Conservation (phyloP, 2,797 vertebrate species). For the Dendrocincla fuliginosa region DNA sequence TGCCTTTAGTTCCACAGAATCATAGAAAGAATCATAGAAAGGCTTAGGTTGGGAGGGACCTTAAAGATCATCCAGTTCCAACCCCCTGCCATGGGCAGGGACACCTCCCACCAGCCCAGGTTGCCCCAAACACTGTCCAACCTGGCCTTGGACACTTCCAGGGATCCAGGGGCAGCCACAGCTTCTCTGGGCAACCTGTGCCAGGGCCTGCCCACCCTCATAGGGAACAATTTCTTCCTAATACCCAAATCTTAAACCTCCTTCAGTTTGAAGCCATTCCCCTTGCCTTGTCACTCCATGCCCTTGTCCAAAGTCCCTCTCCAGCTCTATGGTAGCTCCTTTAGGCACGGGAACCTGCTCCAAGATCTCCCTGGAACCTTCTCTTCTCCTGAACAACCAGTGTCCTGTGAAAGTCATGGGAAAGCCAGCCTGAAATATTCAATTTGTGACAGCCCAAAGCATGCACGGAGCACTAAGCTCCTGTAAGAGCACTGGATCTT, state of each 20-base stretch:
- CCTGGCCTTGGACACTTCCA: rapidly evolving
- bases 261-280: neutral
- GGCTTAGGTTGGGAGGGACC: neutral
- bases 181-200: neutral
- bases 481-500: neutral
- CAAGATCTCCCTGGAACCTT: neutral
- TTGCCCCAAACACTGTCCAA: rapidly evolving
- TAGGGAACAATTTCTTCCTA: rapidly evolving
- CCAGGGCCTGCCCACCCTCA: rapidly evolving
- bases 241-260: too few relatives aligned
- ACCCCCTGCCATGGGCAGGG: neutral
- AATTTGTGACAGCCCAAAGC: neutral
- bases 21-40: neutral
- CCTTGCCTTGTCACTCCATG: neutral
- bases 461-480: neutral
- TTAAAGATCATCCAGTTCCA: rapidly evolving
- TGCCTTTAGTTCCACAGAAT: neutral
- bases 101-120: rapidly evolving
- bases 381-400: neutral
- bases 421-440: neutral
- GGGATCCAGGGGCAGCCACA: neutral
- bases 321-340: neutral
- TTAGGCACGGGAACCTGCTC: neutral
- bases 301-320: neutral
- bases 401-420: neutral